Evolutionary conservation across 2,113 vertebrate genomes (phyloP).

Genomic region (Engraulis encrasicolus): DNA sequence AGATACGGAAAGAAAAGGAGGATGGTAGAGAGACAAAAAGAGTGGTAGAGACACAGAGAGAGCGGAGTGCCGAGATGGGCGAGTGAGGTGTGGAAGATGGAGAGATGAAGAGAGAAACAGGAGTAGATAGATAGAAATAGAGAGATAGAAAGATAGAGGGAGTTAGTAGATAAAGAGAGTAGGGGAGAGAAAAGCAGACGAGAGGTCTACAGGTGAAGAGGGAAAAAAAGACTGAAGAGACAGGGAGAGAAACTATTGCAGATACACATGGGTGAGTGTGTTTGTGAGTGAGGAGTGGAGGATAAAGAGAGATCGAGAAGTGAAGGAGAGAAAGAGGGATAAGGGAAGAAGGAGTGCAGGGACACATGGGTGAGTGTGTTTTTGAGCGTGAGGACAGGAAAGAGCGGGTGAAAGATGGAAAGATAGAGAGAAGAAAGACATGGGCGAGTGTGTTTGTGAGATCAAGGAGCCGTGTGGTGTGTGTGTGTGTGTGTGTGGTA

Average conservation of each 20-base stretch:
- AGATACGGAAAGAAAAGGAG: no score
- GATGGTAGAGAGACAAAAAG: no score
- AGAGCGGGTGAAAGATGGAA: no score
- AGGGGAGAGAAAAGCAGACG: not conserved
- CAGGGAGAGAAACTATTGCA: not conserved
- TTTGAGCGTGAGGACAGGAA: not conserved
- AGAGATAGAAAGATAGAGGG: not conserved
- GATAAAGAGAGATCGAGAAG: not conserved
- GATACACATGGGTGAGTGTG: no score
- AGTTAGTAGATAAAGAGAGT: constrained; percentile 17
- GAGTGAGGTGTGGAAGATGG: no score
- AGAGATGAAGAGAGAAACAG: not conserved
- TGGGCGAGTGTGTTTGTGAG: not conserved
- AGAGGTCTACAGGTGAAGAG: not conserved
- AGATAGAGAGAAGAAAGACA: not conserved
- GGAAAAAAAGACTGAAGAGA: no score
- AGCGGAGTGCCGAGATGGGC: no score
- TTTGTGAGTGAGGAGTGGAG: no score
- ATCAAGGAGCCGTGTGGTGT: not conserved
- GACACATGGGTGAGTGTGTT: no score
- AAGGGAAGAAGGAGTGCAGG: not conserved
- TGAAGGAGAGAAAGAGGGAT: not conserved
- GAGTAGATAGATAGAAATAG: not conserved
- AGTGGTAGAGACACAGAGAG: no score
- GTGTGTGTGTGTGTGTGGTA: no score